These are phyloP conservation scores for Calephelis virginiensis DNA, from an alignment of 1,140 invertebrate genomes.

Conservation along the genomic window DNA sequence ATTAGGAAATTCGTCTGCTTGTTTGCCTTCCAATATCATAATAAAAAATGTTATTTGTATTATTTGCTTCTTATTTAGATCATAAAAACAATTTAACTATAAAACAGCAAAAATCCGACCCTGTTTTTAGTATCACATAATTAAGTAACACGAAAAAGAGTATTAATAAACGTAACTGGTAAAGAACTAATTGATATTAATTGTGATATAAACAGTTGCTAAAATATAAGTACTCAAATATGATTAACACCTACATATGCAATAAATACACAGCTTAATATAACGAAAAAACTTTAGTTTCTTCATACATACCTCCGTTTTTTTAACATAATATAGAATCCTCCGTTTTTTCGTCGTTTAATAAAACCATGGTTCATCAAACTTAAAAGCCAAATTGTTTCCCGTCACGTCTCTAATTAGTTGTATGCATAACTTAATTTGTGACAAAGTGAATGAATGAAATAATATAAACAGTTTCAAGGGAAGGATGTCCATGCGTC, in stretches of 20 bases:
- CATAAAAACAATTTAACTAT: neutral
- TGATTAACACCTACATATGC: too few relatives aligned
- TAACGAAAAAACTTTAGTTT: too few relatives aligned
- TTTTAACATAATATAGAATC: neutral
- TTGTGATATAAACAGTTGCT: too few relatives aligned
- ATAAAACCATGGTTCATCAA: neutral
- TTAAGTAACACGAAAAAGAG: neutral
- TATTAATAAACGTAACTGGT: too few relatives aligned
- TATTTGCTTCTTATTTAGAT: too few relatives aligned
- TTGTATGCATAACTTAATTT: constrained; percentile 8
- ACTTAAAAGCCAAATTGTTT: neutral
- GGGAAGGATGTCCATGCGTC: constrained; percentile 41
- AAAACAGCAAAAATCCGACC: neutral
- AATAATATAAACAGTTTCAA: constrained; percentile 39
- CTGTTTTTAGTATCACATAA: neutral
- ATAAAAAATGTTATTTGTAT: too few relatives aligned
- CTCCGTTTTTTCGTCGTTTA: neutral
- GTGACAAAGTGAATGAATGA: neutral
- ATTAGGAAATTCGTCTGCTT: too few relatives aligned
- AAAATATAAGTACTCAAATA: too few relatives aligned
- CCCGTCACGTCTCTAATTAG: neutral
- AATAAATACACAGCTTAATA: too few relatives aligned
- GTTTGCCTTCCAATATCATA: too few relatives aligned
- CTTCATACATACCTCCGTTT: too few relatives aligned
- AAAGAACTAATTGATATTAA: too few relatives aligned